phyloP scores from a whole-genome alignment of 2,797 vertebrate genomes.

The Morelia viridis region DNA sequence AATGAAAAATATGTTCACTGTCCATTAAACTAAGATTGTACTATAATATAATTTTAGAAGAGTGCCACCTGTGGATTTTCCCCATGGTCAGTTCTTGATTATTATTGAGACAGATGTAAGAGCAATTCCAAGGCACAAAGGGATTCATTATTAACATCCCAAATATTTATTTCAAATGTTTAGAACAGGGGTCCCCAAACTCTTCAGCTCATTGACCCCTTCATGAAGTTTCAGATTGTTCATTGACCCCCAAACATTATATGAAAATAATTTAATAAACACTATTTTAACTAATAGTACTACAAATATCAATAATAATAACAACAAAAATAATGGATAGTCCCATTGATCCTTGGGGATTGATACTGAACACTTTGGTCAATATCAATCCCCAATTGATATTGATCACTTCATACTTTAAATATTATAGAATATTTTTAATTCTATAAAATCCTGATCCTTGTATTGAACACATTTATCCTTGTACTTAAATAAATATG shows the following conservation, averaged over 20 bases:
- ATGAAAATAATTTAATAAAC: background rate
- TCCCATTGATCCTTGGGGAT: background rate
- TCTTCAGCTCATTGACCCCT: background rate
- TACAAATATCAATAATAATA: background rate
- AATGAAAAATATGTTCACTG: too few relatives aligned
- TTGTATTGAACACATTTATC: background rate
- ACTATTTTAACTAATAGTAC: background rate
- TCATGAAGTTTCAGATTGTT: background rate
- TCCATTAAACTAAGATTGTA: too few relatives aligned
- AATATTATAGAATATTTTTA: background rate
- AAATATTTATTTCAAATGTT: background rate
- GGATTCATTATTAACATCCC: too few relatives aligned
- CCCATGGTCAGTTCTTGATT: background rate
- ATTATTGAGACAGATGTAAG: background rate
- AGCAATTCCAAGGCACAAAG: background rate
- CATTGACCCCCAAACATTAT: background rate
- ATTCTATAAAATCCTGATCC: background rate
- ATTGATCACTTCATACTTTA: background rate
- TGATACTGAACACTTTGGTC: background rate
- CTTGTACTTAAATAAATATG: background rate
- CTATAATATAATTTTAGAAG: background rate
- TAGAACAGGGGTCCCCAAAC: background rate
- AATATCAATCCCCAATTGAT: background rate
- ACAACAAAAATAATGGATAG: background rate
- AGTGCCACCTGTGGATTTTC: background rate